Conservation (phyloP, 2,113 vertebrate species). For the Dasyornis broadbenti region DNA sequence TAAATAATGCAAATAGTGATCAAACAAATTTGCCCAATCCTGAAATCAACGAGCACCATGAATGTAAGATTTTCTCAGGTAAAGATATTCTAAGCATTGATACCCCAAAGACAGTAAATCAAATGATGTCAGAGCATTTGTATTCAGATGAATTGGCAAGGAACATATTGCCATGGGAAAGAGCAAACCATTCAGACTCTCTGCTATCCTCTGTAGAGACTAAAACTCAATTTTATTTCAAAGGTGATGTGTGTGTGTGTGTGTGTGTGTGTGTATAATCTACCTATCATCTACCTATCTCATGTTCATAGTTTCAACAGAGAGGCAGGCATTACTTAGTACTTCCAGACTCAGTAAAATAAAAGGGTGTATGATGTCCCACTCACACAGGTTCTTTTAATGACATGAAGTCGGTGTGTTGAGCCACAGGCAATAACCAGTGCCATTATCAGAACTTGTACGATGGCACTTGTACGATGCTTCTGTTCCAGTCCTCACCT, state of each 20-base stretch:
- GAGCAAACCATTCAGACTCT: not conserved
- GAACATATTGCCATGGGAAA: not conserved
- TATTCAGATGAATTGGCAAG: not conserved
- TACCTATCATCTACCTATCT: not conserved
- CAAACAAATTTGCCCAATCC: not conserved
- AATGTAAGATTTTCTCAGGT: not conserved
- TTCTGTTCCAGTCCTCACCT: not conserved
- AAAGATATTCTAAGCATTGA: not conserved
- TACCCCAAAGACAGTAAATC: not conserved
- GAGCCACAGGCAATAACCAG: not conserved
- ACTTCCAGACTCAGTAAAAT: not conserved
- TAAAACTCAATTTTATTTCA: not conserved
- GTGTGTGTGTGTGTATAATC: not conserved
- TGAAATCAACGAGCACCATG: not conserved
- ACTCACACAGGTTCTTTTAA: not conserved
- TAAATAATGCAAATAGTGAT: not conserved
- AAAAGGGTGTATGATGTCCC: not conserved
- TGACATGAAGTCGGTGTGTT: not conserved
- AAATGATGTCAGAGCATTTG: not conserved
- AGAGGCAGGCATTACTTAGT: not conserved
- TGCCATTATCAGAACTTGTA: not conserved
- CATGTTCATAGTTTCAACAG: fast-evolving
- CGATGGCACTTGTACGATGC: fast-evolving
- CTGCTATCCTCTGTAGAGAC: not conserved
- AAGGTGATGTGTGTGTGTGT: not conserved